phyloP scores from a whole-genome alignment of 2,888 invertebrate species.

The Bellardia bayeri region DNA sequence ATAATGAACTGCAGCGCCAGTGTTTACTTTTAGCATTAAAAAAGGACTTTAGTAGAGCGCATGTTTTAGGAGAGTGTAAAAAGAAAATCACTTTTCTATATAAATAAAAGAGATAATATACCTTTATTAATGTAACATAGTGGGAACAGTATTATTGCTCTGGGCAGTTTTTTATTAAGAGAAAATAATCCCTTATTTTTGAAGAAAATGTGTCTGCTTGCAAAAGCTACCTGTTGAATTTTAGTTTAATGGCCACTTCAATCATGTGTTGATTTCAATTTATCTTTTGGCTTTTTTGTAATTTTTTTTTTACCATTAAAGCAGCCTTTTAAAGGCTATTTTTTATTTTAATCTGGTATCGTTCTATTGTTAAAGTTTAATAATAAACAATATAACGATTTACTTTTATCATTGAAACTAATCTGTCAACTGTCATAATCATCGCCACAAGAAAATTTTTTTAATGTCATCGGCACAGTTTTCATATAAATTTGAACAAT shows the following conservation, averaged over 20 bases:
- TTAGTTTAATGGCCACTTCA: neutral
- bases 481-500: too few relatives aligned
- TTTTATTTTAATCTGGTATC: too few relatives aligned
- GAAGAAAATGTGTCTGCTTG: neutral
- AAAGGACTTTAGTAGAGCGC: neutral
- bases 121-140: neutral
- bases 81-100: neutral
- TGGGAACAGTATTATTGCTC: conserved; percentile 51
- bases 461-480: too few relatives aligned
- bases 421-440: too few relatives aligned
- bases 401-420: too few relatives aligned
- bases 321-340: too few relatives aligned
- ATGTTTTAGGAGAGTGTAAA: neutral
- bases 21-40: conserved; percentile 36
- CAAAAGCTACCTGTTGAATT: conserved; percentile 48
- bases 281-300: too few relatives aligned
- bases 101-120: conserved; percentile 25
- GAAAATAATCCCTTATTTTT: neutral
- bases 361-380: too few relatives aligned
- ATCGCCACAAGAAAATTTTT: too few relatives aligned
- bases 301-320: too few relatives aligned
- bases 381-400: too few relatives aligned
- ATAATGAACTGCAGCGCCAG: conserved; percentile 55
- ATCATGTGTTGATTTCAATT: too few relatives aligned
- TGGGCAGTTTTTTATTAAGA: neutral